phyloP scores from a whole-genome alignment of 2,797 vertebrate genomes.

The Sebastes taczanowskii region DNA sequence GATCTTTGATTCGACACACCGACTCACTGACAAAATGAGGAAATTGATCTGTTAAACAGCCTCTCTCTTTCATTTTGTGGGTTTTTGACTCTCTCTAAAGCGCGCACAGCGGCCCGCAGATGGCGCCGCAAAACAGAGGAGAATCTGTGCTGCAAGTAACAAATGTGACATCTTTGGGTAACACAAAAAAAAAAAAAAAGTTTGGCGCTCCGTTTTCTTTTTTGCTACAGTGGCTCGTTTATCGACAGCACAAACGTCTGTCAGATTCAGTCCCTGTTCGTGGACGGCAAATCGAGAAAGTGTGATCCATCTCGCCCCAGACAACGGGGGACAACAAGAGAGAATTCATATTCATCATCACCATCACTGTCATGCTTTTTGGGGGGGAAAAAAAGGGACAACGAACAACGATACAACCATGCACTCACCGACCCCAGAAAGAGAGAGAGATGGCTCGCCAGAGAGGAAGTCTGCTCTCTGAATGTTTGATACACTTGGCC shows the following conservation, averaged over 20 bases:
- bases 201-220: constrained; percentile 6
- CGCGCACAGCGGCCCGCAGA: constrained; percentile 16
- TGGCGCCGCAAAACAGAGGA: constrained; percentile 27
- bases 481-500: constrained; percentile 15
- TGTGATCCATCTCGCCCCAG: constrained; percentile 1
- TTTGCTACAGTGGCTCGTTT: constrained; percentile 52
- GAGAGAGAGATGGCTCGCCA: not conserved
- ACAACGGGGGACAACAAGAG: constrained; percentile 28
- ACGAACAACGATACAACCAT: constrained; percentile 57
- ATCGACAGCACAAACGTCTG: not conserved
- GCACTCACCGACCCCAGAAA: constrained; percentile 43
- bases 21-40: constrained; percentile 40
- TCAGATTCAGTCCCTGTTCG: constrained; percentile 1
- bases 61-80: not conserved
- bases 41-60: constrained; percentile 17
- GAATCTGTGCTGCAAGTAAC: constrained; percentile 16
- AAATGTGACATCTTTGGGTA: constrained; percentile 59
- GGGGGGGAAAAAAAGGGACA: not conserved
- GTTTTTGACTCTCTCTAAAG: not conserved
- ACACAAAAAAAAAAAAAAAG: constrained; percentile 14
- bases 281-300: constrained; percentile 2
- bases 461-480: constrained; percentile 21
- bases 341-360: constrained; percentile 43
- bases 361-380: constrained; percentile 58
- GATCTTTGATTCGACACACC: constrained; percentile 54